These are phyloP conservation scores for Apodemus agrarius DNA, from an alignment of 2,797 vertebrate genomes.

Conservation along the genomic window DNA sequence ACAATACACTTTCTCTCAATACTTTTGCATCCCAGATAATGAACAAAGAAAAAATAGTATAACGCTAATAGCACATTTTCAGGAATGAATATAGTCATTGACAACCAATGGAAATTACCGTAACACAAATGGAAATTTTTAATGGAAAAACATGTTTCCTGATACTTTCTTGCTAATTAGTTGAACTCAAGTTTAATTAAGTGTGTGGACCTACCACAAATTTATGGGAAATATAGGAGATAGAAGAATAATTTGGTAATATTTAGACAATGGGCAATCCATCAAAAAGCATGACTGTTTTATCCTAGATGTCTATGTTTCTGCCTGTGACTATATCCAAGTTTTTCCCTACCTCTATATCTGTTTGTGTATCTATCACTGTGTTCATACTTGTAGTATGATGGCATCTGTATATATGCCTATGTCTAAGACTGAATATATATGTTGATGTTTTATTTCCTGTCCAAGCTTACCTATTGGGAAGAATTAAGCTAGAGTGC, in stretches of 20 bases:
- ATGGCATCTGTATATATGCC: not conserved
- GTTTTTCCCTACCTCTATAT: not conserved
- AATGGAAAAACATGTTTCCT: not conserved
- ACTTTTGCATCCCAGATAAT: not conserved
- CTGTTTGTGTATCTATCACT: not conserved
- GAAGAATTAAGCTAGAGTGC: not conserved
- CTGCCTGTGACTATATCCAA: not conserved
- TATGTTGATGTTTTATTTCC: not conserved
- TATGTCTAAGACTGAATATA: not conserved
- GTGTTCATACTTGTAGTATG: not conserved
- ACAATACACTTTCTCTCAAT: not conserved
- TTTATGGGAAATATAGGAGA: not conserved
- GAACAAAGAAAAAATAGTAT: not conserved
- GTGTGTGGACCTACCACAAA: not conserved
- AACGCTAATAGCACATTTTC: not conserved
- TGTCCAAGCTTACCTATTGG: not conserved
- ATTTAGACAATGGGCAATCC: not conserved
- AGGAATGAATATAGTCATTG: not conserved
- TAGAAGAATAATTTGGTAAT: not conserved
- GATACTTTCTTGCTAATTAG: not conserved
- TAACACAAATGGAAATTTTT: not conserved
- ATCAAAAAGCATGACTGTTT: not conserved
- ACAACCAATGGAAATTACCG: not conserved
- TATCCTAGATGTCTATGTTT: not conserved
- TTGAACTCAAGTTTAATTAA: not conserved